A percentile compares a stretch with the other conserved stretches of the same genome.
Conservation (phyloP, 2,113 vertebrate species). For the Dicaeum eximium region DNA sequence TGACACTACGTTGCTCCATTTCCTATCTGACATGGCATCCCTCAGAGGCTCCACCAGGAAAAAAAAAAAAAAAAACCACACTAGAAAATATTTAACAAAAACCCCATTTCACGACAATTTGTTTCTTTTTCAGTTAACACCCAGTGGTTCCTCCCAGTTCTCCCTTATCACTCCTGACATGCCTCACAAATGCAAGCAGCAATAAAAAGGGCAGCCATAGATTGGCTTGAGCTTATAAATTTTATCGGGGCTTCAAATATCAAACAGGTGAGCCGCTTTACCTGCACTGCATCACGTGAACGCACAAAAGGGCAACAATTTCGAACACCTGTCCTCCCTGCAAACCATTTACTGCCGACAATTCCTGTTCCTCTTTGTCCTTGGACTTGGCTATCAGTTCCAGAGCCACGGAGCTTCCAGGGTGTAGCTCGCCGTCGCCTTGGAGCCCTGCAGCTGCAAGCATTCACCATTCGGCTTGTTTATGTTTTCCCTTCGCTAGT, state of each 20-base stretch:
- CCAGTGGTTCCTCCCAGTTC: neutral
- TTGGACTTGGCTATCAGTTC: slow-evolving; percentile 27
- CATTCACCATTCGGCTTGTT: neutral
- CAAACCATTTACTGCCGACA: neutral
- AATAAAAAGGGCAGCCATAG: neutral
- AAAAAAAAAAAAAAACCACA: neutral
- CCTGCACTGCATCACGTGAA: neutral
- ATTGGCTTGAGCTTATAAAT: neutral
- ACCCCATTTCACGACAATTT: neutral
- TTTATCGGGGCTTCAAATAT: neutral
- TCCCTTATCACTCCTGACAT: neutral
- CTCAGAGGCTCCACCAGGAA: neutral
- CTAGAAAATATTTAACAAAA: neutral
- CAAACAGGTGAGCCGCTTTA: slow-evolving; percentile 39
- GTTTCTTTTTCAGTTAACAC: neutral
- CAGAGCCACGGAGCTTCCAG: neutral
- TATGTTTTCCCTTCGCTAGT: neutral
- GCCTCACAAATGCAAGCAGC: neutral
- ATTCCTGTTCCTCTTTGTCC: slow-evolving; percentile 41
- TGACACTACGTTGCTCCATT: slow-evolving; percentile 26
- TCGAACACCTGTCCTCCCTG: neutral
- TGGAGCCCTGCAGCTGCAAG: slow-evolving; percentile 59
- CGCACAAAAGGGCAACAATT: neutral
- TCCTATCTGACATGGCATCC: slow-evolving; percentile 44
- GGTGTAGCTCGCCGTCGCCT: slow-evolving; percentile 26